Base-by-base conservation (phyloP, 1,140 invertebrate species). In the Ridgeia piscesae region DNA sequence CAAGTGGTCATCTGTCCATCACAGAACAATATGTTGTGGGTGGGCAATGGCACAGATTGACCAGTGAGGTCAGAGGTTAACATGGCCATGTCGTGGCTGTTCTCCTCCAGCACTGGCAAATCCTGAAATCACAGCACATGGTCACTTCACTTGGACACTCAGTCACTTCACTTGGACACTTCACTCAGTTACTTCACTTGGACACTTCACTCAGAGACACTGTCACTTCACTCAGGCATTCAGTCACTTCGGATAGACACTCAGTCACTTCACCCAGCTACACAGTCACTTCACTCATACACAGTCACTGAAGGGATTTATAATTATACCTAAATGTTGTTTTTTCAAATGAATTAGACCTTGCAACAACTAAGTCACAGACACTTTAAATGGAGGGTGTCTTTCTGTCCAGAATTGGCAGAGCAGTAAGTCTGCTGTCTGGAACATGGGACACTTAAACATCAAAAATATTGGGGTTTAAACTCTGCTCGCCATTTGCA, bases 1-100 rank as follows among this genome's bases (percentile, higher is more conserved):
- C 94, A 95, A 33, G 93, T 35, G 34, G 93, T 91, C 35, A 96
- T 92, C 92, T 94, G 94, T 48, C 95, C 95, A 92, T 95, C 92
- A 92, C 34, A 91, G 91, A 96, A 96, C 9, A 94, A 88, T 27
- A 95, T 93, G 92, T 94, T 95, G 89, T 94, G 93, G 8, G 94
- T 94, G 17, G 95, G 95, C 31, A 94, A 93, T 34, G 94, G 93
- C 58, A 94, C 92, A 42, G 35, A 90, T 17, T 92, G 88, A 42
- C 91, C 91, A 27, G 92, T 91, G 1, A 17, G n/a, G 9, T 34
- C 77, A 34, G 33, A 35, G 31, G 77, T 35, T 42, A 95, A 93
- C 35, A 93, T 34, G 92, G 92, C 89, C 92, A 34, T 92, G 27
- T 91, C 92, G n/a, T 93, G 93, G 35, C 91, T 92, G 89, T 94